Evolutionary conservation across 2,113 vertebrate species (phyloP), one percentile per base, ranked within the genome.

Genomic region (Mionectes macconnelli): DNA sequence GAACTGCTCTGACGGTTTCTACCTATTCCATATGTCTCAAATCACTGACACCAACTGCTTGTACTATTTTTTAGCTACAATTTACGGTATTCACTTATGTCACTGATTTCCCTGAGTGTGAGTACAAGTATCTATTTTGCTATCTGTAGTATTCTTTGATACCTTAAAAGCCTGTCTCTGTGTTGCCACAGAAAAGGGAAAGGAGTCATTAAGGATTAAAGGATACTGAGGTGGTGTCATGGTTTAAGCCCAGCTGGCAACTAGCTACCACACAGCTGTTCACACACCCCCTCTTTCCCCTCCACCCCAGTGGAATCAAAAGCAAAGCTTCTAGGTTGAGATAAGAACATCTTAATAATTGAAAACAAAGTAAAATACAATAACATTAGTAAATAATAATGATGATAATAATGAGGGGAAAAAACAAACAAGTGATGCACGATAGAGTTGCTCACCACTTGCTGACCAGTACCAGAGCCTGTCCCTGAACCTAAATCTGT

Each of bases 401-500:
- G 3, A 33, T 28, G 6, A 20, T 17, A 44, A 39, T 24, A 52
- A 50, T 50, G 49, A 59, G 66, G 74, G 5, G 2, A 45, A 37
- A 66, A 50, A 13, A 4, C 3, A 27, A 56, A 16, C 1, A 37
- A 19, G 12, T 33, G 12, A n/a, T 44, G 15, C 5, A 37, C 8
- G 11, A 7, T 24, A 8, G 3, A 39, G 9, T 16, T 82, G 12
- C 10, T 59, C 22, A n/a, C 4, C 53, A 25, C 24, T 7, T n/a
- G 16, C 20, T 45, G 39, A n/a, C 4, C 0, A 0, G 18, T 30
- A 16, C 10, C n/a, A 40, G 30, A 30, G 9, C 7, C 16, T 16
- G 18, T 47, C 27, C 39, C 35, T 20, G 59, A 82, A 8, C 0
- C 33, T 19, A n/a, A 28, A 18, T 2, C 37, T 40, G 39, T 40